Base-by-base conservation (phyloP, 2,113 vertebrate species). In the Zapus hudsonius region DNA sequence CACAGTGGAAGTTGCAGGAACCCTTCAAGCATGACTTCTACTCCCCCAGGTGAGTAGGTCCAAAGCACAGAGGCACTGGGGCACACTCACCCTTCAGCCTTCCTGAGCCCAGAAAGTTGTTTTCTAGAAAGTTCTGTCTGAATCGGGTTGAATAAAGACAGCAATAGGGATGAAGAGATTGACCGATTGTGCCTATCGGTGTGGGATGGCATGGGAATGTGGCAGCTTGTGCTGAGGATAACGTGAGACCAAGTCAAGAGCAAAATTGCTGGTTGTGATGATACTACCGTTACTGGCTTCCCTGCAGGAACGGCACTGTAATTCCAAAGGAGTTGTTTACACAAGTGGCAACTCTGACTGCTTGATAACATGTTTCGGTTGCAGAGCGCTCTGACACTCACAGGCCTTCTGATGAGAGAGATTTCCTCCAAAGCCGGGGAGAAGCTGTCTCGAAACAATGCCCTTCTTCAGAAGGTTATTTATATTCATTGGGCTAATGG, bases 401-500 rank as follows among this genome's bases (percentile, higher is more conserved):
- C 80, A 76, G 59, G 67, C 84, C 63, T 89, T 94, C 87, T 72
- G 87, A 27, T 47, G 42, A 75, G 57, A 93, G 47, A 94, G 59
- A 90, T 94, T 91, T 95, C 84, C 84, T 94, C 27, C 33, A 70
- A 81, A 91, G 20, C n/a, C 66, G 80, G 92, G 55, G 42, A 91
- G 95, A 87, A 87, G 89, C 91, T 94, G 84, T 85, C 69, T 52
- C 64, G 80, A 84, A 90, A 87, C 52, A 63, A 72, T 38, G 92
- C 52, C 91, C 73, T 89, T 87, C 95, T 82, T 87, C 63, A 38
- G 38, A 70, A 75, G 87, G 78, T 84, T 96, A 96, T 96, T 94
- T 94, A 85, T 92, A 79, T 66, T 96, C 87, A 87, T 85, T 79
- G 92, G 90, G 67, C 78, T 96, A 92, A 95, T 96, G 89, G 72